Base-by-base conservation (phyloP, 2,888 invertebrate species). In the Apamea monoglypha region DNA sequence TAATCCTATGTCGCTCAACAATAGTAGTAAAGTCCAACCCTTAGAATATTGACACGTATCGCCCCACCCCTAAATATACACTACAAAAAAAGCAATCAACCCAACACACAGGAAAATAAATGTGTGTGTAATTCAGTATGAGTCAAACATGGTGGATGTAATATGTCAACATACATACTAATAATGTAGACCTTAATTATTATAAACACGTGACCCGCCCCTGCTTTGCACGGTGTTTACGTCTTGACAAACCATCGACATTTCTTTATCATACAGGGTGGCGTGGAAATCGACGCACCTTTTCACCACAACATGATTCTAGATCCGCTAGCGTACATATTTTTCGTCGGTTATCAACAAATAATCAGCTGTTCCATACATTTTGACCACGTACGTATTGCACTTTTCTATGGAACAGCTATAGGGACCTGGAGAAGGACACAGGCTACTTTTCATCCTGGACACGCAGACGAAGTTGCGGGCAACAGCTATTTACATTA, bases 71-170 rank as follows among this genome's bases (percentile, higher is more conserved):
- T 81, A 53, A 32, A 25, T 81, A 78, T n/a, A 70, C 71, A 63
- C 44, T 16, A 53, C 40, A 25, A n/a, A 44, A 63, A 53, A 81
- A 79, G 53, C 63, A 79, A 79, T 79, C 78, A 81, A 81, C 53
- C 21, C 18, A n/a, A 53, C 18, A 36, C 40, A 44, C 16, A 18
- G 21, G 44, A 44, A 25, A 75, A 70, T 40, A 50, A 32, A 63
- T 71, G 16, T 8, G 56, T 21, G 56, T 25, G 6, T 47, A 25
- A 56, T 56, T n/a, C 18, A 76, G 21, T 53, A 56, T 56, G 25
- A 56, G 12, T 56, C 56, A n/a, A 56, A 56, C 12, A n/a, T 56
- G 56, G 56, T 10, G 25, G 3, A 56, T 56, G 25, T 56, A 56
- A 56, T 56, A 53, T 21, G 7, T 50, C 21, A 50, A 50, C 50